phyloP scores from a whole-genome alignment of 2,888 invertebrate species.

The Nysson spinosus region DNA sequence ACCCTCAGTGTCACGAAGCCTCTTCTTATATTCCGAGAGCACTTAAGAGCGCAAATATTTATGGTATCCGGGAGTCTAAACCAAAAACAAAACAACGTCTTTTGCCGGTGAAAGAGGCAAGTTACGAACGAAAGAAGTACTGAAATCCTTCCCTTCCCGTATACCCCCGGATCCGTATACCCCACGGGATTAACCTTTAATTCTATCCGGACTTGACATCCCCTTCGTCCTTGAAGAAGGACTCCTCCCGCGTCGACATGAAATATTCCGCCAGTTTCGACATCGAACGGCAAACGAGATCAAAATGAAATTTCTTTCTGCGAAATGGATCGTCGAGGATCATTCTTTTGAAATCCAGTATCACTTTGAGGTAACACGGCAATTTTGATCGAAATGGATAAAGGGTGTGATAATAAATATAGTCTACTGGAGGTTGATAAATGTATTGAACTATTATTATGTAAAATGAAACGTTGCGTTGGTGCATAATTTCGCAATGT shows the following conservation, averaged over 20 bases:
- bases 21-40: slow-evolving; percentile 63
- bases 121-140: slow-evolving; percentile 41
- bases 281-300: slow-evolving; percentile 50
- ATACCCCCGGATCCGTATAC: slow-evolving; percentile 46
- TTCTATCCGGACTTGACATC: slow-evolving; percentile 72
- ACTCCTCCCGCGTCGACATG: slow-evolving; percentile 52
- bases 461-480: too few species aligned
- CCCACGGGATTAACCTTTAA: slow-evolving; percentile 76
- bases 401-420: too few species aligned
- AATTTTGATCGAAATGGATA: too few species aligned
- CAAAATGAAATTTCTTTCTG: slow-evolving; percentile 65
- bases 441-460: too few species aligned
- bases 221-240: slow-evolving; percentile 62
- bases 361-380: too few species aligned
- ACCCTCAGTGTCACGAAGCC: slow-evolving; percentile 19
- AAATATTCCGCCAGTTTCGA: slow-evolving; percentile 54
- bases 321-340: slow-evolving; percentile 31
- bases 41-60: slow-evolving; percentile 74
- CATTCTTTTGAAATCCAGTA: too few species aligned
- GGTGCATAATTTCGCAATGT: too few species aligned
- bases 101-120: slow-evolving; percentile 42
- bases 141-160: slow-evolving; percentile 25
- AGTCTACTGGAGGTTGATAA: too few species aligned
- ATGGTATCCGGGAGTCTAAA: slow-evolving; percentile 63
- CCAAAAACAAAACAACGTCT: slow-evolving; percentile 68